A percentile compares a stretch with the other conserved stretches of the same genome.
phyloP scores from a whole-genome alignment of 2,113 vertebrate genomes.

The Smithornis capensis region DNA sequence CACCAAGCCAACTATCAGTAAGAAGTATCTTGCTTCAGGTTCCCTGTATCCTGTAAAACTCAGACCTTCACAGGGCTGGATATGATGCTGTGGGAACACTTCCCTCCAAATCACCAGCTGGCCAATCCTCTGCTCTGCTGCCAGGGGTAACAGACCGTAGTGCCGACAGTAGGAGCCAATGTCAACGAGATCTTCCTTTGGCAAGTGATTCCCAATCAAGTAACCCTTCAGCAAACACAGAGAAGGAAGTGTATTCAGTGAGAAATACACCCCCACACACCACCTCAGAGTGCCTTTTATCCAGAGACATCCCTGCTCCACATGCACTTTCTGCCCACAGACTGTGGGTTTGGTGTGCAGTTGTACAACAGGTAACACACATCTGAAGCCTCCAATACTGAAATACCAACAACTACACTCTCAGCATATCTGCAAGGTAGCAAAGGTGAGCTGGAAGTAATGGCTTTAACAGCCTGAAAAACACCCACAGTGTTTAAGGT shows the following conservation, averaged over 20 bases:
- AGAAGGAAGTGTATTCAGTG: background rate
- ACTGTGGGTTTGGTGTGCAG: background rate
- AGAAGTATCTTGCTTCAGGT: conserved; percentile 85
- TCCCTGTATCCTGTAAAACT: conserved; percentile 71
- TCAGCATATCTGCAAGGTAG: background rate
- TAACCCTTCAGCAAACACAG: conserved; percentile 81
- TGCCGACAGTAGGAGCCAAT: conserved; percentile 89
- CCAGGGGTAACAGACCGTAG: conserved; percentile 86
- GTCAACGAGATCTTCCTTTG: conserved; percentile 89
- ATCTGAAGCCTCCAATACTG: background rate
- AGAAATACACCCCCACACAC: background rate
- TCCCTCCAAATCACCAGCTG: conserved; percentile 95
- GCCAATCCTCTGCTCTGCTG: conserved; percentile 82
- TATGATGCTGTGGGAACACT: conserved; percentile 82
- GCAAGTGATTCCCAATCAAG: conserved; percentile 90
- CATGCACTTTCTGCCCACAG: background rate
- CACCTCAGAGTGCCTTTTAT: background rate
- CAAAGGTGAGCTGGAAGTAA: background rate
- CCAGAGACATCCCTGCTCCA: background rate
- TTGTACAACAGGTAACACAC: background rate
- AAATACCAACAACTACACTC: background rate
- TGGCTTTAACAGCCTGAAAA: background rate
- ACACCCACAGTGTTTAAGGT: background rate
- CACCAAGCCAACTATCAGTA: conserved; percentile 94
- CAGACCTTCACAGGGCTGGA: conserved; percentile 33